Percentiles rank a stretch among this genome's conserved stretches.
Conservation (phyloP, 2,113 vertebrate species). For the Odocoileus hemionus region DNA sequence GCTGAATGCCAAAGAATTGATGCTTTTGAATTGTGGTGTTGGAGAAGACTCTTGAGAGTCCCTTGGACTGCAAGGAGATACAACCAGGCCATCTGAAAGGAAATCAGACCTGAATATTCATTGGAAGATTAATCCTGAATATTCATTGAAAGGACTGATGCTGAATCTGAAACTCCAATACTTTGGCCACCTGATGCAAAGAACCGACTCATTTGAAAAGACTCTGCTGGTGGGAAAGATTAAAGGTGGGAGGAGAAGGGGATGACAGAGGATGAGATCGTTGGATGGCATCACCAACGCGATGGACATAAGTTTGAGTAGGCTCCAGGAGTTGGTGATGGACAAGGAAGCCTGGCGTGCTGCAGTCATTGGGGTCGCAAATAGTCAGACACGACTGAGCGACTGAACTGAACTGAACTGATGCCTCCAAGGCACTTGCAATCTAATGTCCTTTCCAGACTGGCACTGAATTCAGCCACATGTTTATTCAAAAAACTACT, state of each 20-base stretch:
- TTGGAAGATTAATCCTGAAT: background rate
- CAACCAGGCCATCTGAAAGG: background rate
- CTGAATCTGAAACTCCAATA: background rate
- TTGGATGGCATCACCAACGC: background rate
- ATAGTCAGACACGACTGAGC: background rate
- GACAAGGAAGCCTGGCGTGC: background rate
- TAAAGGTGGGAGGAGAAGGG: background rate
- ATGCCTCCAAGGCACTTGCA: background rate
- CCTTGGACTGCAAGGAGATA: background rate
- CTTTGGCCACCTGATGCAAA: background rate
- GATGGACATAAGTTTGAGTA: background rate
- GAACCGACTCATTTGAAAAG: background rate
- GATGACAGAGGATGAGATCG: background rate
- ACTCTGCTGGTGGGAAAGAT: background rate
- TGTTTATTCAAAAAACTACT: background rate
- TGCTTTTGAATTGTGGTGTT: background rate
- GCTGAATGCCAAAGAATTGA: accelerated
- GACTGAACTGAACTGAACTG: background rate
- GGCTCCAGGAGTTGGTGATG: background rate
- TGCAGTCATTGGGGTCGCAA: background rate
- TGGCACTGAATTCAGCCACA: background rate
- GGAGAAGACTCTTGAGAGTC: background rate
- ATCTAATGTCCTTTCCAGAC: background rate
- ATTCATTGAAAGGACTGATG: background rate
- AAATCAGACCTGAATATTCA: background rate